These are phyloP conservation scores for Cryptoblepharus egeriae DNA, from an alignment of 2,797 vertebrate species.

Conservation along the genomic window DNA sequence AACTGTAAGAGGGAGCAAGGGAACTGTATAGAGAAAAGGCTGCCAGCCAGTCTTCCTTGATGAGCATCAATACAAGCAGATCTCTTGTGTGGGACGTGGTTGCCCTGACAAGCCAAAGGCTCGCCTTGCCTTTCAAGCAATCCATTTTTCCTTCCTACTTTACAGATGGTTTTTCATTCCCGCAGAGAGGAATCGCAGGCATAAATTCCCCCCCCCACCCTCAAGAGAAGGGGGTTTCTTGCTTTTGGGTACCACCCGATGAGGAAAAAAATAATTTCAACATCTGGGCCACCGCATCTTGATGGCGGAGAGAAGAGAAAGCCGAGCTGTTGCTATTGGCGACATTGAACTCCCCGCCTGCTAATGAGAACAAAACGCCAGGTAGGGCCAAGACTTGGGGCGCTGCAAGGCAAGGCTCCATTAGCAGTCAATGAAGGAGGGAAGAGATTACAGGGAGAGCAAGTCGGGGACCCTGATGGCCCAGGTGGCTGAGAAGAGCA, in stretches of 20 bases:
- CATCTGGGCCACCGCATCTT: conserved; percentile 37
- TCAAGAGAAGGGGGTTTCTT: not conserved
- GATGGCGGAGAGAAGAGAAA: conserved; percentile 5
- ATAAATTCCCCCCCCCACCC: not conserved
- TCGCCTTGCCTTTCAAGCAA: not conserved
- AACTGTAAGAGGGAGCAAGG: conserved; percentile 36
- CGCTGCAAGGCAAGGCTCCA: conserved; percentile 33
- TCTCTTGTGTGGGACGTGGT: conserved; percentile 30
- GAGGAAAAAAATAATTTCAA: conserved; percentile 23
- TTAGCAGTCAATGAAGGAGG: not conserved
- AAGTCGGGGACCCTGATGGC: not conserved
- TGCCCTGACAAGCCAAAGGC: conserved; percentile 22
- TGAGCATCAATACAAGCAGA: conserved; percentile 59
- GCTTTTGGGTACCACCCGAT: not conserved
- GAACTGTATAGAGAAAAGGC: conserved; percentile 8
- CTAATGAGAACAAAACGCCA: conserved; percentile 18
- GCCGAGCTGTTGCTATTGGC: conserved; percentile 25
- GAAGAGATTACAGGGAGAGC: not conserved
- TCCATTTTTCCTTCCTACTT: conserved; percentile 29
- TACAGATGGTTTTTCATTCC: conserved; percentile 57
- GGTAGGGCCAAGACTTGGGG: conserved; percentile 42
- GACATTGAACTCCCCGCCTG: conserved; percentile 8
- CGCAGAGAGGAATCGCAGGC: conserved; percentile 30
- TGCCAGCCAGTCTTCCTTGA: conserved; percentile 52
- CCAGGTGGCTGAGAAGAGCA: not conserved